Conservation (phyloP, 1,140 invertebrate species). For the Nephila pilipes region DNA sequence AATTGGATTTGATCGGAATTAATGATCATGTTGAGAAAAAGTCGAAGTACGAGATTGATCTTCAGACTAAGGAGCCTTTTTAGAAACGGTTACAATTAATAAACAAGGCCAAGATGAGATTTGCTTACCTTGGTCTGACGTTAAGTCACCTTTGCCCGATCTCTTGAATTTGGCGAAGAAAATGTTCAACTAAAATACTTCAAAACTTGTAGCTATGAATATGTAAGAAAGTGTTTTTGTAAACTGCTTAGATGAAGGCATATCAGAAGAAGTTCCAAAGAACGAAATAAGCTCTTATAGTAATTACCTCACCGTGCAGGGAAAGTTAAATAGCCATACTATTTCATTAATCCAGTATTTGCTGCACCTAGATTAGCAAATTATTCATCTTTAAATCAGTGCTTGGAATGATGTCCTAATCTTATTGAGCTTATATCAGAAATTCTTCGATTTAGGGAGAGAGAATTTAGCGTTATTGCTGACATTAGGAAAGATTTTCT, state of each 20-base stretch:
- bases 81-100: no score
- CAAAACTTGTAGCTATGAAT: no score
- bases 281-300: not conserved
- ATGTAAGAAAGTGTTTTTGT: not conserved
- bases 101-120: no score
- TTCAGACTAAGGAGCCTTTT: no score
- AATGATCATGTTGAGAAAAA: no score
- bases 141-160: no score
- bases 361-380: not conserved
- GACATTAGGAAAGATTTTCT: slow-evolving; percentile 22
- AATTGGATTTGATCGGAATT: no score
- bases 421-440: slow-evolving; percentile 81
- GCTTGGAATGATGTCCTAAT: slow-evolving; percentile 10
- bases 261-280: not conserved
- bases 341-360: slow-evolving; percentile 4
- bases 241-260: slow-evolving; percentile 18
- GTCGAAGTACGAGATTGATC: no score
- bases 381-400: slow-evolving; percentile 32
- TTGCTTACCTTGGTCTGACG: no score
- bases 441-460: slow-evolving; percentile 80
- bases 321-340: not conserved
- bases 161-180: no score
- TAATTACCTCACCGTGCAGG: not conserved
- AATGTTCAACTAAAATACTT: no score
- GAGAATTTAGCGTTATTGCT: slow-evolving; percentile 79